These are phyloP conservation scores for Dicyrtoma fusca DNA, from an alignment of 2,888 invertebrate species.

Conservation along the genomic window DNA sequence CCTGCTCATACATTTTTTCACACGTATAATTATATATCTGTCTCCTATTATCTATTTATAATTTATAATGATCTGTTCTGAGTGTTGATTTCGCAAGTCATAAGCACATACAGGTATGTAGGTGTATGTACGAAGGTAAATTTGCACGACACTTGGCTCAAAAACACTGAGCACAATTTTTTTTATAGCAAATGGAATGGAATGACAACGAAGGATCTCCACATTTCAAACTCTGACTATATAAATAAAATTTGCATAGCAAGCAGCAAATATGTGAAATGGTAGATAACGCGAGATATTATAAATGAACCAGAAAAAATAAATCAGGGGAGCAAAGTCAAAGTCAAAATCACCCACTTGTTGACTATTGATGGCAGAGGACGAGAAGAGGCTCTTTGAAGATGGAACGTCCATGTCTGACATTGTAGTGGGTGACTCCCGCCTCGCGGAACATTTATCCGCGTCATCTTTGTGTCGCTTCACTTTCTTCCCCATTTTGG, in stretches of 20 bases:
- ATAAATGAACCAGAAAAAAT: not conserved
- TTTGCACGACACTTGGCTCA: too few species aligned
- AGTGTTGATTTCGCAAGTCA: too few species aligned
- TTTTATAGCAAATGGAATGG: too few species aligned
- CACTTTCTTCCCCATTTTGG: slow-evolving; percentile 35
- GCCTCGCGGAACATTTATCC: slow-evolving; percentile 28
- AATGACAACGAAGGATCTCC: not conserved
- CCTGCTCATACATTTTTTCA: too few species aligned
- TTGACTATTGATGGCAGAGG: not conserved
- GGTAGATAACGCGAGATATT: not conserved
- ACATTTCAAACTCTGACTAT: not conserved
- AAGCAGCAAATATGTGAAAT: not conserved
- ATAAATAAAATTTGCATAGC: not conserved
- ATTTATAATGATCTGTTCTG: too few species aligned
- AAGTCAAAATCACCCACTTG: slow-evolving; percentile 14
- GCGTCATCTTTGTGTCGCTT: slow-evolving; percentile 30
- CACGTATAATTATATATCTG: too few species aligned
- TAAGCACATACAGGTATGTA: too few species aligned
- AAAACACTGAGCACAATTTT: too few species aligned
- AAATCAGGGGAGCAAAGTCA: slow-evolving; percentile 1
- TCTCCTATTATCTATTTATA: too few species aligned
- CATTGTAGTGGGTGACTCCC: slow-evolving; percentile 41
- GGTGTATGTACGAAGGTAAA: too few species aligned
- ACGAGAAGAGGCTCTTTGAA: slow-evolving; percentile 17
- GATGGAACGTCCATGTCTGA: slow-evolving; percentile 53